Evolutionary conservation across 2,797 vertebrate genomes (phyloP).

Genomic region (Enteromius anoplus): DNA sequence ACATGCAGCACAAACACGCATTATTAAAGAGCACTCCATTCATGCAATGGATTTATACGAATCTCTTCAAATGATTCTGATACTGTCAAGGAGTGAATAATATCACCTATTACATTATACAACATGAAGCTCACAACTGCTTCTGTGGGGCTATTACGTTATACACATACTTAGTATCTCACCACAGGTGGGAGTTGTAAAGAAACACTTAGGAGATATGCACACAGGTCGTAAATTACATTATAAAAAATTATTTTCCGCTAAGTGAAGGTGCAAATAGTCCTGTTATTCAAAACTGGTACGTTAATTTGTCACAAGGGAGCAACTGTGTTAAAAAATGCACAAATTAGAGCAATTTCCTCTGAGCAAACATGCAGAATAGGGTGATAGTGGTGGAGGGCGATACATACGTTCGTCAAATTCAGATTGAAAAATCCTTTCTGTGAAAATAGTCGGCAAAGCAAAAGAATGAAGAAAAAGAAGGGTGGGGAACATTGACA

Average conservation of each 20-base stretch:
- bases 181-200: conserved; percentile 58
- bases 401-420: conserved; percentile 76
- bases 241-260: conserved; percentile 6
- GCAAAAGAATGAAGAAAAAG: conserved; percentile 54
- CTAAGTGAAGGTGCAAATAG: conserved; percentile 31
- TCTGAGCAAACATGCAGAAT: conserved; percentile 39
- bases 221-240: conserved; percentile 28
- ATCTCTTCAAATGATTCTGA: background rate
- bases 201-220: conserved; percentile 61
- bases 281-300: conserved; percentile 9
- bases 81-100: background rate
- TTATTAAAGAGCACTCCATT: background rate
- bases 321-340: conserved; percentile 3
- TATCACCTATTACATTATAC: background rate
- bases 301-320: conserved; percentile 41
- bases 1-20: conserved; percentile 4
- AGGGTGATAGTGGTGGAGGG: conserved; percentile 21
- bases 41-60: background rate
- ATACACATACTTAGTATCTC: conserved; percentile 30
- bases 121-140: background rate
- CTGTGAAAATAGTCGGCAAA: conserved; percentile 68
- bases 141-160: conserved; percentile 13
- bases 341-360: background rate
- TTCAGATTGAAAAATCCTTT: conserved; percentile 79
- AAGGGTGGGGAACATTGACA: conserved; percentile 41